Evolutionary conservation across 2,797 vertebrate genomes (phyloP), one percentile per base, ranked within the genome.

Genomic region (Valencia hispanica): DNA sequence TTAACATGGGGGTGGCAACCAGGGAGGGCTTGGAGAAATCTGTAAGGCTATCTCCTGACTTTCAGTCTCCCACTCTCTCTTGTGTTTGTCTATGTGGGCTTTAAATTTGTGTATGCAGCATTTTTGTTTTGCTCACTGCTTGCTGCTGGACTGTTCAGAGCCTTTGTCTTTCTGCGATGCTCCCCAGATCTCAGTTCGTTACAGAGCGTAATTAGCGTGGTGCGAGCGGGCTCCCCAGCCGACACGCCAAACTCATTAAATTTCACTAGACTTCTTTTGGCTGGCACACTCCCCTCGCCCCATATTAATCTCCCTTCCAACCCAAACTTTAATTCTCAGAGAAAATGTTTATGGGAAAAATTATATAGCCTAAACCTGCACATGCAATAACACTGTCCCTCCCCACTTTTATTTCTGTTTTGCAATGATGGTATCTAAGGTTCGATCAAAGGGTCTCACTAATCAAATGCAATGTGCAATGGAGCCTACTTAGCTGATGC

Each of bases 181-280:
- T 92, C 91, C 91, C 88, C 84, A 86, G 85, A 91, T 92, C 90
- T 89, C 90, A 87, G 81, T 93, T 89, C 76, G 92, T 93, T 94
- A 90, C 84, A 82, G 91, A 90, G 80, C 79, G 80, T 93, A 94
- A 95, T 94, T 94, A 94, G 91, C 82, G 59, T 78, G 89, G 89
- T 81, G 88, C 83, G 85, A 87, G 86, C 68, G 27, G 83, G 80
- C 85, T 94, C 92, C 93, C 93, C 86, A 89, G 92, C 80, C 78
- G 87, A 88, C 89, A 84, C 88, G 90, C 86, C 89, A 91, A 93
- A 94, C 93, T 94, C 94, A 95, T 95, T 94, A 94, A 93, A 94
- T 92, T 94, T 89, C 86, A 88, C 89, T 86, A 88, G 86, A 87
- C 84, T 85, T 89, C 89, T 90, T 87, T 88, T 87, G 22, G 61